These are phyloP conservation scores for Troilus luridus DNA, from an alignment of 2,888 invertebrate species.

Conservation along the genomic window DNA sequence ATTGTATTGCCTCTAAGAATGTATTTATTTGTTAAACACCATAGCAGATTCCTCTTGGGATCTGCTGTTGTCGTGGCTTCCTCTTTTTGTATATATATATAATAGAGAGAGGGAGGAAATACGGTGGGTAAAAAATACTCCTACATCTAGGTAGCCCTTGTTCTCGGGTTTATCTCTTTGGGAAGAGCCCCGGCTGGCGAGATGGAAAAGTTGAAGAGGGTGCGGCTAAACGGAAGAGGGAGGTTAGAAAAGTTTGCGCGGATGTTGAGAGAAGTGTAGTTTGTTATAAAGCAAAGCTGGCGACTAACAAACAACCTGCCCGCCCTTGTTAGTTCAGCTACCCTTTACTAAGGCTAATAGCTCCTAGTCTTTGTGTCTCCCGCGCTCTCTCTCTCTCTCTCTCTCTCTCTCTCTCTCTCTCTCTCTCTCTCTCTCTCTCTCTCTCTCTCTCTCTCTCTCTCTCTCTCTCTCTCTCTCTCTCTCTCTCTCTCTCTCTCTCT, in stretches of 20 bases:
- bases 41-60: neutral
- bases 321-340: slow-evolving; percentile 12
- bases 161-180: slow-evolving; percentile 10
- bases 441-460: no score
- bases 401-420: no score
- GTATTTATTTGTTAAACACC: neutral
- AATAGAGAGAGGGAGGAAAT: neutral
- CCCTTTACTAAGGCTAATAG: slow-evolving; percentile 40
- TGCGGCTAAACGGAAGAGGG: slow-evolving; percentile 29
- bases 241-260: slow-evolving; percentile 30
- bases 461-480: no score
- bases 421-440: no score
- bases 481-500: no score
- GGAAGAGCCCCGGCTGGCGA: neutral
- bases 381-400: no score
- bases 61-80: neutral
- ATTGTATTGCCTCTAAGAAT: neutral
- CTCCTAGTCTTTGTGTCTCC: neutral
- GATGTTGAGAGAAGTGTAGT: slow-evolving; percentile 45
- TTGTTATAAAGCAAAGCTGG: slow-evolving; percentile 46
- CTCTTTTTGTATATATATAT: no score
- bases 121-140: slow-evolving; percentile 13
- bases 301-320: slow-evolving; percentile 40
- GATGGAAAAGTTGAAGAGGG: slow-evolving; percentile 45
- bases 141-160: neutral